phyloP scores from a whole-genome alignment of 1,140 invertebrate species.

The Zaprionus ghesquierei region DNA sequence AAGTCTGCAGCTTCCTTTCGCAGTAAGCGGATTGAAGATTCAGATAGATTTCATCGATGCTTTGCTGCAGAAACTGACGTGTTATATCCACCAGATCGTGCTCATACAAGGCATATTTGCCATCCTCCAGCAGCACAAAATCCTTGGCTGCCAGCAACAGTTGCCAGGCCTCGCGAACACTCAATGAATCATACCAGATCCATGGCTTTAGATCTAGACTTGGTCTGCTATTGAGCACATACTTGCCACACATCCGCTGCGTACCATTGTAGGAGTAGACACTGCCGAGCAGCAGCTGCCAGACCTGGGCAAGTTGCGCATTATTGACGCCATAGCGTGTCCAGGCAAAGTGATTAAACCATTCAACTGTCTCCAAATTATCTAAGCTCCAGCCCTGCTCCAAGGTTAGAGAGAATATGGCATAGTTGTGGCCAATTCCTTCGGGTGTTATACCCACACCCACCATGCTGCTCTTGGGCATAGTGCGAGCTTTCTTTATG shows the following conservation, averaged over 20 bases:
- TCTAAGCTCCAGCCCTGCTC: slow-evolving; percentile 89
- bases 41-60: slow-evolving; percentile 87
- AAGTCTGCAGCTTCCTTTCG: slow-evolving; percentile 37
- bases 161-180: slow-evolving; percentile 86
- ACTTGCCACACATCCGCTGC: slow-evolving; percentile 88
- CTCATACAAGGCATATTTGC: slow-evolving; percentile 81
- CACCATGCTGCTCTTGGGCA: slow-evolving; percentile 90
- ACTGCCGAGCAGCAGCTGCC: slow-evolving; percentile 86
- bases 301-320: slow-evolving; percentile 84
- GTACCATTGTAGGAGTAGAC: slow-evolving; percentile 88
- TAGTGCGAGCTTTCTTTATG: slow-evolving; percentile 86
- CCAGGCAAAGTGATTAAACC: slow-evolving; percentile 88
- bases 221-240: slow-evolving; percentile 88
- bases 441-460: slow-evolving; percentile 93
- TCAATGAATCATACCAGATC: slow-evolving; percentile 89
- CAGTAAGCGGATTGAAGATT: slow-evolving; percentile 85
- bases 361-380: slow-evolving; percentile 83
- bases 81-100: slow-evolving; percentile 94
- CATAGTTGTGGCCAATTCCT: slow-evolving; percentile 97
- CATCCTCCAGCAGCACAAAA: slow-evolving; percentile 40
- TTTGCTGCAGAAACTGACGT: slow-evolving; percentile 91
- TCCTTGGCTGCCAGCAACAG: slow-evolving; percentile 83
- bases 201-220: slow-evolving; percentile 85
- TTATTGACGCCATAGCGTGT: slow-evolving; percentile 89
- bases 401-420: slow-evolving; percentile 94